phyloP scores from a whole-genome alignment of 2,113 vertebrate genomes.

The Ceyx melanurus region DNA sequence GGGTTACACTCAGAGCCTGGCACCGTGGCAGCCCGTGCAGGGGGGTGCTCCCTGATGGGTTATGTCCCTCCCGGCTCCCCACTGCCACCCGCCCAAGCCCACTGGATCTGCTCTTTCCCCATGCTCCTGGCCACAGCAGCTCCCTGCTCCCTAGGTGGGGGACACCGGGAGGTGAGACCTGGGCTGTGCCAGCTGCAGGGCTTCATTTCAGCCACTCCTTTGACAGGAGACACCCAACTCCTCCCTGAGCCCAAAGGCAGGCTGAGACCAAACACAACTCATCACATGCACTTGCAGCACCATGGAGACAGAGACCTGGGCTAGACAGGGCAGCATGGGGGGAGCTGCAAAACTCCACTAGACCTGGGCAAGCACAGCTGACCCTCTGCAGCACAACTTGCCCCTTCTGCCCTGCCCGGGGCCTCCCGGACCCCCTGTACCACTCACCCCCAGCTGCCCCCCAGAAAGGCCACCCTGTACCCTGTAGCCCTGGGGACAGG shows the following conservation, averaged over 20 bases:
- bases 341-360: not conserved
- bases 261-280: not conserved
- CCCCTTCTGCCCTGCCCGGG: not conserved
- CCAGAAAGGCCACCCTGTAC: not conserved
- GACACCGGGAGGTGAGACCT: not conserved
- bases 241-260: not conserved
- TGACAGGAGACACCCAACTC: not conserved
- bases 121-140: not conserved
- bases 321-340: accelerated
- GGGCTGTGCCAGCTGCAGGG: not conserved
- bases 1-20: no score
- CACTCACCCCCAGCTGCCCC: not conserved
- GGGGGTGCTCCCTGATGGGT: no score
- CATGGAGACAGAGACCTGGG: not conserved
- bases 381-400: not conserved
- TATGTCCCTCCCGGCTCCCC: not conserved
- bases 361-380: not conserved
- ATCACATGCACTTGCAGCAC: not conserved
- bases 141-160: not conserved
- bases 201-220: not conserved
- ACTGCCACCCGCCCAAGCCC: slow-evolving; percentile 11
- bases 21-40: no score
- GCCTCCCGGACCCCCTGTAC: accelerated
- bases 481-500: not conserved
- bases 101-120: slow-evolving; percentile 66